These are phyloP conservation scores for Papilio polytes DNA, from an alignment of 1,140 invertebrate genomes.

Conservation along the genomic window DNA sequence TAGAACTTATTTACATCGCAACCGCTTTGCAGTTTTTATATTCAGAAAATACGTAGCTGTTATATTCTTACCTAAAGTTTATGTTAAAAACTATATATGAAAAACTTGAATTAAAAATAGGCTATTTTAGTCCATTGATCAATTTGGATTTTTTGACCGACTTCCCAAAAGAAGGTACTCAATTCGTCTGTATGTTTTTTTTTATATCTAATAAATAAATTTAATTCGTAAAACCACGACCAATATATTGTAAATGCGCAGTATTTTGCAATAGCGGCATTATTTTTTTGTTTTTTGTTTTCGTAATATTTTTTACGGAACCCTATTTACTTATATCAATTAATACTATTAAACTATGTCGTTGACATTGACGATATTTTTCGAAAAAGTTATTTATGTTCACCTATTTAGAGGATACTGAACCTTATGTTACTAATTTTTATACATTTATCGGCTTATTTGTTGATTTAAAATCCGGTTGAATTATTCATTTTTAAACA, in stretches of 20 bases:
- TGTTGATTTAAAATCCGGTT: neutral
- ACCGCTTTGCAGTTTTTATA: neutral
- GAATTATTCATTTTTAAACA: neutral
- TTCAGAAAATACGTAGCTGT: neutral
- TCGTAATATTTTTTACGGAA: neutral
- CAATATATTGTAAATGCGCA: too few species aligned
- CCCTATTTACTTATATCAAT: neutral
- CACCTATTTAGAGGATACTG: neutral
- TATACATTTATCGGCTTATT: neutral
- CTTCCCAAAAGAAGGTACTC: too few species aligned
- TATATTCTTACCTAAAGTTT: neutral
- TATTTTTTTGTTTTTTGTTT: neutral
- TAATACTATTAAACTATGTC: neutral
- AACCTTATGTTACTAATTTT: neutral
- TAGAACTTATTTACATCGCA: slow-evolving; percentile 1
- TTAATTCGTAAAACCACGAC: too few species aligned
- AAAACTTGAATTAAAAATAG: too few species aligned
- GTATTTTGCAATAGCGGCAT: too few species aligned
- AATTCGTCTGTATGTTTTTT: too few species aligned
- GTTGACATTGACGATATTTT: neutral
- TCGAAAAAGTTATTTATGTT: neutral
- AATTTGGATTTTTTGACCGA: too few species aligned
- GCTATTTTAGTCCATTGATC: too few species aligned
- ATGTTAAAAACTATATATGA: neutral
- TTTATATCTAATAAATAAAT: too few species aligned